Evolutionary conservation across 2,888 invertebrate species (phyloP).

Genomic region (Drosophila peninsularis): DNA sequence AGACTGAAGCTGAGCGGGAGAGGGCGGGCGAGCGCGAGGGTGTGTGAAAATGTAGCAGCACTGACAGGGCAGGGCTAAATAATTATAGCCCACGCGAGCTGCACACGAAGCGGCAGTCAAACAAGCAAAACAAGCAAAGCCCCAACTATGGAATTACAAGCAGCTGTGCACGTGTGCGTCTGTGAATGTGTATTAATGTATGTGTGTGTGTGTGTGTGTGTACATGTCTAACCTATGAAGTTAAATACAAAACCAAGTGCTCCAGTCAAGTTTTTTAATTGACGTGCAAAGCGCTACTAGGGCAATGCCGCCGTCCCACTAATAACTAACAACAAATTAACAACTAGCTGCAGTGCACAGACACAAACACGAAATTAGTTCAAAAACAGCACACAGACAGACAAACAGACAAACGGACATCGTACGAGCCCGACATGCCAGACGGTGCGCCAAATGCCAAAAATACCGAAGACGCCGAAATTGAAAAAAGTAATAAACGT

Average conservation of each 20-base stretch:
- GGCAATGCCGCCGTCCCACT: conserved; percentile 29
- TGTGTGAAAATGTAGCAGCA: conserved; percentile 25
- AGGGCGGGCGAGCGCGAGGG: too few relatives aligned
- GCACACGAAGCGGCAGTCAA: conserved; percentile 59
- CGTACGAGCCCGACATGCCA: conserved; percentile 20
- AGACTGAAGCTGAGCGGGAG: background rate
- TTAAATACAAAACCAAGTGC: conserved; percentile 33
- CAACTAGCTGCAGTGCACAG: conserved; percentile 52
- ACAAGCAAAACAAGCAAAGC: conserved; percentile 54
- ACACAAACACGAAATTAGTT: conserved; percentile 26
- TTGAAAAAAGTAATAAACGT: conserved; percentile 81
- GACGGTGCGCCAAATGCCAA: conserved; percentile 51
- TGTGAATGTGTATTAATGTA: conserved; percentile 9
- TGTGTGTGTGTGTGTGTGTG: conserved; percentile 3
- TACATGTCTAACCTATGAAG: conserved; percentile 11
- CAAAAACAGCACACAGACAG: conserved; percentile 20
- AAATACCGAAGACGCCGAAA: conserved; percentile 65
- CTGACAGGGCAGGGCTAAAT: conserved; percentile 72
- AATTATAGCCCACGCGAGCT: conserved; percentile 78
- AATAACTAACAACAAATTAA: conserved; percentile 65
- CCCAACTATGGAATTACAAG: conserved; percentile 57
- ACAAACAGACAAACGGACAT: conserved; percentile 4
- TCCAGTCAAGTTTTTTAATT: conserved; percentile 67
- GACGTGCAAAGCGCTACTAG: conserved; percentile 61
- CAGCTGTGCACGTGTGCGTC: conserved; percentile 14